phyloP scores from a whole-genome alignment of 92 coral and sea anemone species.

The Palythoa grandiflora region DNA sequence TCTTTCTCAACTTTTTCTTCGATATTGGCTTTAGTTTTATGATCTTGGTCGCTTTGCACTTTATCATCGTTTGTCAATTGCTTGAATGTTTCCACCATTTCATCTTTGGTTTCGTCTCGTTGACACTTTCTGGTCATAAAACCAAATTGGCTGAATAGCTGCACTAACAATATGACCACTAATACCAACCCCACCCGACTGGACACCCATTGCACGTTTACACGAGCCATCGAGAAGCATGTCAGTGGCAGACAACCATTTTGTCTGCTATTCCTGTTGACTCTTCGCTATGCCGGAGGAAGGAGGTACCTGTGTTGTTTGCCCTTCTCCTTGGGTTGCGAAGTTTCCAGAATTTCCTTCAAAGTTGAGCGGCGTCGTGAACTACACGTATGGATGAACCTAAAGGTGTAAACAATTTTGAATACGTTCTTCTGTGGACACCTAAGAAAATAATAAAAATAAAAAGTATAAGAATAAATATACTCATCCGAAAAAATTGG shows the following conservation, averaged over 20 bases:
- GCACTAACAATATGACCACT: constrained; percentile 62
- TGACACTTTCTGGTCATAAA: constrained; percentile 53
- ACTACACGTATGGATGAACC: too few relatives aligned
- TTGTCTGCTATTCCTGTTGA: not conserved
- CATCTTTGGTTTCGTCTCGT: constrained; percentile 54
- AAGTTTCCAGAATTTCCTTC: too few relatives aligned
- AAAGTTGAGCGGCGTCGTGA: too few relatives aligned
- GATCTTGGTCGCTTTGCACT: too few relatives aligned
- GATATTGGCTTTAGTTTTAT: not conserved
- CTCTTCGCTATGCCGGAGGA: not conserved
- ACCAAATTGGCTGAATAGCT: constrained; percentile 80
- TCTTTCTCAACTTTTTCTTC: not conserved
- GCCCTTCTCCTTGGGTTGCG: too few relatives aligned
- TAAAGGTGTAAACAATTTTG: too few relatives aligned
- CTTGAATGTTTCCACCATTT: constrained; percentile 33
- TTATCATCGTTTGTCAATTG: not conserved
- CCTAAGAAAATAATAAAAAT: too few relatives aligned
- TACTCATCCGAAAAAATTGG: too few relatives aligned
- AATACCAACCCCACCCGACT: constrained; percentile 65
- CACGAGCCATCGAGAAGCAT: constrained; percentile 69
- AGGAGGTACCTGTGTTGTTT: too few relatives aligned
- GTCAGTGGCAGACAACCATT: not conserved
- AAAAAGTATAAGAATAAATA: too few relatives aligned
- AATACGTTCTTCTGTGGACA: too few relatives aligned
- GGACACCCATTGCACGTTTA: constrained; percentile 64